Percentiles rank a stretch among this genome's conserved stretches.
phyloP scores from a whole-genome alignment of 2,797 vertebrate species.

The Catamblyrhynchus diadema region DNA sequence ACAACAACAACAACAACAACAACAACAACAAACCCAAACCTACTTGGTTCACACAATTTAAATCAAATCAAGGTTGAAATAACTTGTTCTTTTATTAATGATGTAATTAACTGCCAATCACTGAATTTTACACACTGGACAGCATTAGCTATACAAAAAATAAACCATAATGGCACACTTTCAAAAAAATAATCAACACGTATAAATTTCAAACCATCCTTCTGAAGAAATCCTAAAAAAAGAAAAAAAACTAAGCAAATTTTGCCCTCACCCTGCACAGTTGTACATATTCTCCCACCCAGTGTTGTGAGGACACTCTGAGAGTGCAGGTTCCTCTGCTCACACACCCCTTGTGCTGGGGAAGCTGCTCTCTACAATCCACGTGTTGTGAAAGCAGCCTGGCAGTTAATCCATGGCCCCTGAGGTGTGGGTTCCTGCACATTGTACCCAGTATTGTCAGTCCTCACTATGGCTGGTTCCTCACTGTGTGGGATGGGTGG shows the following conservation, averaged over 20 bases:
- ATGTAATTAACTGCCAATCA: background rate
- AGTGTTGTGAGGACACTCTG: background rate
- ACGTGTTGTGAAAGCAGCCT: background rate
- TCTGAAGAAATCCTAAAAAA: background rate
- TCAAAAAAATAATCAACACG: background rate
- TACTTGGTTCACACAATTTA: background rate
- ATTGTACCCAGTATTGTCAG: no score
- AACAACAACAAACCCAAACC: no score
- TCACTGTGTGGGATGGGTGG: accelerated
- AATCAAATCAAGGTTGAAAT: background rate
- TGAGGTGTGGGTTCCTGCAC: accelerated
- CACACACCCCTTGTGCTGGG: background rate
- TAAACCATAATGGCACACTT: background rate
- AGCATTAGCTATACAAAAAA: background rate
- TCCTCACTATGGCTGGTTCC: background rate
- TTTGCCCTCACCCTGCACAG: background rate
- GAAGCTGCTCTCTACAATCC: accelerated
- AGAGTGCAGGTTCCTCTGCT: background rate
- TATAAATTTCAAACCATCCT: background rate
- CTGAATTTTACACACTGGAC: background rate
- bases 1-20: no score
- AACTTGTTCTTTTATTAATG: background rate
- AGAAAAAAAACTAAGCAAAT: background rate
- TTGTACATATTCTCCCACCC: accelerated
- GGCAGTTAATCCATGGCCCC: background rate